Evolutionary conservation across 2,113 vertebrate genomes (phyloP), one percentile per base, ranked within the genome.

Genomic region (Aix galericulata): DNA sequence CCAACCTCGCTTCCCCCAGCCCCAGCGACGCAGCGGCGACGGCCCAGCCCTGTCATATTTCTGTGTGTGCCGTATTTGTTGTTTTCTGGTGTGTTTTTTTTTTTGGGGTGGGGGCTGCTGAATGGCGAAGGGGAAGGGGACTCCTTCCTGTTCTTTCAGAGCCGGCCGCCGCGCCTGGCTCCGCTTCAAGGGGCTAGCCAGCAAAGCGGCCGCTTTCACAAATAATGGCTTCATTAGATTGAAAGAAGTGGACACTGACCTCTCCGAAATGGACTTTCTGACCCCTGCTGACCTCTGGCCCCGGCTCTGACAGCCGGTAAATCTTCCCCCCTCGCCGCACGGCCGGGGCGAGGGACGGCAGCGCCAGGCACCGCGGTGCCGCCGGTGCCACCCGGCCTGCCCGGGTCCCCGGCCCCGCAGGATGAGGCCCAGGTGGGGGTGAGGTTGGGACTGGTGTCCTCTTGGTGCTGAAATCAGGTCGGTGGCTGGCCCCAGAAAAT

Each of bases 141-240:
- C 91, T 96, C 93, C 94, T 95, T 95, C 97, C 97, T 96, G 96
- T 97, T 93, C 96, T 96, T 98, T 97, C 96, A 97, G 94, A 71
- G 52, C 79, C 40, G 4, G 96, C 50, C 48, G 78, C 97, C 91
- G 94, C 73, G 94, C 75, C 44, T 44, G 36, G 95, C 92, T 83
- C 60, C 72, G 96, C 97, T 98, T 97, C 98, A 98, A 96, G 97
- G 97, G 95, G 91, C 93, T 79, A n/a, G 90, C 88, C 91, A 17
- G 92, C 97, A 66, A 63, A 95, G 97, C 95, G 82, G 88, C 96
- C 74, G 94, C 97, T 97, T 97, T 97, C 97, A 97, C 97, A 73
- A 97, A 98, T 98, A 98, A 98, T 98, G 98, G 97, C 98, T 98
- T 98, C 98, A 98, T 98, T 98, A 98, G 97, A 97, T 97, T 97